A percentile compares a stretch with the other conserved stretches of the same genome.
Evolutionary conservation across 2,113 vertebrate species (phyloP).

Genomic region (Paedocypris sp.): DNA sequence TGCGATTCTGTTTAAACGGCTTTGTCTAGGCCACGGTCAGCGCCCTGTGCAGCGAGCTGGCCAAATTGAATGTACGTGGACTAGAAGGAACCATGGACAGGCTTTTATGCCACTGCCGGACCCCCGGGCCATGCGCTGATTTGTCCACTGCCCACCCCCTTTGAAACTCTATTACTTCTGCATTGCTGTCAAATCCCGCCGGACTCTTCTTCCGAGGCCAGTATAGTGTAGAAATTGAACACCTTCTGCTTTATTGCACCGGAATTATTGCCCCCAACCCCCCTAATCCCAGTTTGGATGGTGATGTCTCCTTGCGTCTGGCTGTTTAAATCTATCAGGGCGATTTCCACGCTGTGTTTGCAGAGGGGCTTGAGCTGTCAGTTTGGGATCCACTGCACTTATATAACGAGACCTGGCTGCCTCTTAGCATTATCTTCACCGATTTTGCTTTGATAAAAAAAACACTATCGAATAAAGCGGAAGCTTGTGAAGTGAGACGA

Average conservation of each 20-base stretch:
- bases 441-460: constrained; percentile 32
- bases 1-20: constrained; percentile 12
- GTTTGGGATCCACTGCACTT: constrained; percentile 24
- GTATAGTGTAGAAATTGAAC: constrained; percentile 21
- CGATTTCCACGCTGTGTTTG: constrained; percentile 30
- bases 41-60: background rate
- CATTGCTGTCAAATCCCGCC: constrained; percentile 24
- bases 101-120: constrained; percentile 31
- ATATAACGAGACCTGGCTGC: constrained; percentile 35
- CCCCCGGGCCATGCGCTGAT: constrained; percentile 23
- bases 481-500: constrained; percentile 28
- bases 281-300: constrained; percentile 17
- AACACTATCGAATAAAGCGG: constrained; percentile 19
- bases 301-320: constrained; percentile 13
- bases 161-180: constrained; percentile 20
- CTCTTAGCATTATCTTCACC: constrained; percentile 29
- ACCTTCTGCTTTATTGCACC: constrained; percentile 15
- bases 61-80: constrained; percentile 27
- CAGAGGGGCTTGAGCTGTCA: constrained; percentile 30
- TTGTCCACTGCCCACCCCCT: constrained; percentile 16
- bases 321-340: constrained; percentile 31
- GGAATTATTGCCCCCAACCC: background rate
- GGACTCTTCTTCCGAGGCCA: constrained; percentile 4
- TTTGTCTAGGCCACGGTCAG: background rate
- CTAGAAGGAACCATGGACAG: constrained; percentile 24